Base-by-base conservation (phyloP, 2,888 invertebrate genomes). In the Aspidapion aeneum region DNA sequence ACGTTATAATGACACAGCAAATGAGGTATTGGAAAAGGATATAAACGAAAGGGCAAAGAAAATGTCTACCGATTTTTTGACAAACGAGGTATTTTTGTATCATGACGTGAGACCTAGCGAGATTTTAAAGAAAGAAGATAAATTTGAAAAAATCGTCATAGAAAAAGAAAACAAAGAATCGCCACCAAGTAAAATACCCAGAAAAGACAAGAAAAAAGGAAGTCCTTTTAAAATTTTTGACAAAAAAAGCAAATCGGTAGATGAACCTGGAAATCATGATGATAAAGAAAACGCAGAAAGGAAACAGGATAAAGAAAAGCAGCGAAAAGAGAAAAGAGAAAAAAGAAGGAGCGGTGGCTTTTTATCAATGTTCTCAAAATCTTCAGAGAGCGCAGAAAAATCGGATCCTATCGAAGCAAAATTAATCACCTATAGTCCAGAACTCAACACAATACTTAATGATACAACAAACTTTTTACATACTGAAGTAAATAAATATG, bases 401-500 rank as follows among this genome's bases (percentile, higher is more conserved):
- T 17, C 35, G n/a, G 56, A 57, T 59, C 57, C 52, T 5, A 48
- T 50, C 16, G 21, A 56, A 57, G 21, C 9, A 19, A 21, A 20
- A 21, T 54, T 62, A n/a, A 16, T 60, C 5, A 50, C 35, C 7
- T 63, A 67, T 49, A 63, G 61, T 50, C 60, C 64, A 16, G 65
- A 68, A 59, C 58, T 60, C 1, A 49, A 67, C 48, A 67, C 62
- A 55, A 66, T 67, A 2, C 63, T 75, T 68, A 67, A 71, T 58
- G 68, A 71, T 35, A 72, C 73, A 5, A 66, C 70, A 16, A 64
- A 69, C 48, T 74, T 76, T 60, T 63, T 75, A 51, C 63, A 63
- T 48, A 71, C 66, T 1, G 77, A 77, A 71, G 21, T 75, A 2
- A 68, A 71, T 22, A 69, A 72, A 19, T 77, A 76, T 64, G 74